These are phyloP conservation scores for Grammomys surdaster DNA, from an alignment of 2,113 vertebrate species.

Conservation along the genomic window DNA sequence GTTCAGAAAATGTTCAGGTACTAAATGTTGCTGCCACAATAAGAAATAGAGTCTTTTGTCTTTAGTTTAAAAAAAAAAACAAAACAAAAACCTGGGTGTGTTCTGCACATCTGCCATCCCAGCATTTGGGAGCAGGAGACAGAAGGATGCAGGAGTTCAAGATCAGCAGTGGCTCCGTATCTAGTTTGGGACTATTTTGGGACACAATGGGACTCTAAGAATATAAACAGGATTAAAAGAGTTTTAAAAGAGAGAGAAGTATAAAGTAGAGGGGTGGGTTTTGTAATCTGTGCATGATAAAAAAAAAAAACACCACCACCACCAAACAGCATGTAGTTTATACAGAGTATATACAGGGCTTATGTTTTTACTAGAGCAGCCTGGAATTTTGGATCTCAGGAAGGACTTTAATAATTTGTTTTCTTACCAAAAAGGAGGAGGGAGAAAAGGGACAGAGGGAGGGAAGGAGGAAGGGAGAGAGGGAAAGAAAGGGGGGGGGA, in stretches of 20 bases:
- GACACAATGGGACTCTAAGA: not conserved
- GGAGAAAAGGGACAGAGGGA: not conserved
- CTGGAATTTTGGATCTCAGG: not conserved
- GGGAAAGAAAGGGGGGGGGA: not conserved
- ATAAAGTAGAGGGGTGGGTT: not conserved
- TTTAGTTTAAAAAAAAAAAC: not conserved
- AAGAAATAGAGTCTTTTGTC: too few species aligned
- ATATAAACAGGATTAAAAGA: not conserved
- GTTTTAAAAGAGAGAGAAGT: not conserved
- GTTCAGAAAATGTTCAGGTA: not conserved
- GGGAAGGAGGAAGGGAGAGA: not conserved
- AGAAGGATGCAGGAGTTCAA: not conserved
- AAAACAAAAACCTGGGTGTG: not conserved
- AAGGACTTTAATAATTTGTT: not conserved
- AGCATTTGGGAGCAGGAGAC: not conserved
- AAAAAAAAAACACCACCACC: not conserved
- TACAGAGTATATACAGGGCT: not conserved
- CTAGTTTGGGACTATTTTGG: not conserved
- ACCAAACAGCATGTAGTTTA: not conserved
- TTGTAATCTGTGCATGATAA: not conserved
- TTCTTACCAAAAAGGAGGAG: not conserved
- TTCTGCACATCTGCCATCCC: not conserved
- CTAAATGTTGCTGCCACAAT: not conserved
- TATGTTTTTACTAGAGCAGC: not conserved
- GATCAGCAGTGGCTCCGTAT: not conserved